Base-by-base conservation (phyloP, 2,888 invertebrate genomes). In the Tenthredo livida region DNA sequence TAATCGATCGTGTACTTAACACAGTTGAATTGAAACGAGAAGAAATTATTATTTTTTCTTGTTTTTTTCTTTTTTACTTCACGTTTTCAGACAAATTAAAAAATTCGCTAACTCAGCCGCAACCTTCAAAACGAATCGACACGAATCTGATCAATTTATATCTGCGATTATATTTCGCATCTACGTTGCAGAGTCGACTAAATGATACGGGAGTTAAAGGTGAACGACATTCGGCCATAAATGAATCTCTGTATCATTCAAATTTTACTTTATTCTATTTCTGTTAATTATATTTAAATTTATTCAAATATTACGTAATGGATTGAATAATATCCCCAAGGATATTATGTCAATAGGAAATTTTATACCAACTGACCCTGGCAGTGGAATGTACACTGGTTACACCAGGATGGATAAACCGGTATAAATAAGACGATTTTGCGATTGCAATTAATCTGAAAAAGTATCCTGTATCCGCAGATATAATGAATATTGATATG, bases 311-410 rank as follows among this genome's bases (percentile, higher is more conserved):
- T 70, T 70, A 9, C 33, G 37, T n/a, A 70, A 37, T 37, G 37
- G 70, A 21, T 61, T 21, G 10, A 7, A 61, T 61, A 61, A 61
- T 12, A 61, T 61, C 25, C 61, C 25, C 61, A 10, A 61, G 61
- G 61, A 61, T 61, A 33, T 37, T 37, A n/a, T n/a, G n/a, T 15
- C 25, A 15, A 0, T 37, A 70, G 70, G 29, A 37, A 70, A 70
- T 17, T 70, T 70, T 12, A 70, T 70, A 70, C 37, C 33, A 70
- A 15, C 33, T 37, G 70, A 37, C 70, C 29, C 37, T 70, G 70
- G 12, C 37, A 70, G 6, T 70, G 37, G 70, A 70, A 54, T 54
- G 54, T 54, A 54, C 33, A 37, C 15, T 37, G 21, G 10, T 21
- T 21, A 21, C 12, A 25, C 61, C 4, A 10, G 25, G 25, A 61